Conservation (phyloP, 2,888 invertebrate species). For the Mimachlamys varia region DNA sequence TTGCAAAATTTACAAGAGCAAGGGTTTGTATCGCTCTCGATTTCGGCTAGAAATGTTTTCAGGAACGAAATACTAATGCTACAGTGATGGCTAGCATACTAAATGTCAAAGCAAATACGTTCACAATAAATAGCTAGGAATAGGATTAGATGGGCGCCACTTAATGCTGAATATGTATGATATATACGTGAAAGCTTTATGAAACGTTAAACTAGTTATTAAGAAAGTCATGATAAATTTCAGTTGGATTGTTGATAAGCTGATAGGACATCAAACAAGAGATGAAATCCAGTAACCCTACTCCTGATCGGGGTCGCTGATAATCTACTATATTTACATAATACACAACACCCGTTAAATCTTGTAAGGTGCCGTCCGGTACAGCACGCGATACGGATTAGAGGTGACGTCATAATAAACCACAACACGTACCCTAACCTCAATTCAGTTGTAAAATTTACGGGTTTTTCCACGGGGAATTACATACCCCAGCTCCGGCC, state of each 20-base stretch:
- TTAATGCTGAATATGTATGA: too few species aligned
- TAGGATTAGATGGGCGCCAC: too few species aligned
- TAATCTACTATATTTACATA: not conserved
- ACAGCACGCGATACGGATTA: conserved; percentile 17
- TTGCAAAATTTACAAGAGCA: too few species aligned
- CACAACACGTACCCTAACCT: not conserved
- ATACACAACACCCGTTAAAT: not conserved
- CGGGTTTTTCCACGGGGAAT: conserved; percentile 13
- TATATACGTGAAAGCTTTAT: too few species aligned
- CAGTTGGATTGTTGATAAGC: not conserved
- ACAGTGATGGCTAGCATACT: too few species aligned
- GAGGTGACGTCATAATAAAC: not conserved
- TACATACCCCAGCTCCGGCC: not conserved
- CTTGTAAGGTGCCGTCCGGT: not conserved
- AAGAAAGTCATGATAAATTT: not conserved
- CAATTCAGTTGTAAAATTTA: not conserved
- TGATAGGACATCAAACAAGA: not conserved
- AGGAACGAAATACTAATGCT: too few species aligned
- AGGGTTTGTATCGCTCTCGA: too few species aligned
- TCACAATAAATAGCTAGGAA: too few species aligned
- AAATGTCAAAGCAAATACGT: too few species aligned
- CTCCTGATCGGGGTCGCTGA: not conserved
- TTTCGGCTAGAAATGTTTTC: too few species aligned
- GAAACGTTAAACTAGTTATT: too few species aligned
- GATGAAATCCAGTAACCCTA: not conserved